Evolutionary conservation across 2,113 vertebrate species (phyloP).

Genomic region (Alaudala cheleensis): DNA sequence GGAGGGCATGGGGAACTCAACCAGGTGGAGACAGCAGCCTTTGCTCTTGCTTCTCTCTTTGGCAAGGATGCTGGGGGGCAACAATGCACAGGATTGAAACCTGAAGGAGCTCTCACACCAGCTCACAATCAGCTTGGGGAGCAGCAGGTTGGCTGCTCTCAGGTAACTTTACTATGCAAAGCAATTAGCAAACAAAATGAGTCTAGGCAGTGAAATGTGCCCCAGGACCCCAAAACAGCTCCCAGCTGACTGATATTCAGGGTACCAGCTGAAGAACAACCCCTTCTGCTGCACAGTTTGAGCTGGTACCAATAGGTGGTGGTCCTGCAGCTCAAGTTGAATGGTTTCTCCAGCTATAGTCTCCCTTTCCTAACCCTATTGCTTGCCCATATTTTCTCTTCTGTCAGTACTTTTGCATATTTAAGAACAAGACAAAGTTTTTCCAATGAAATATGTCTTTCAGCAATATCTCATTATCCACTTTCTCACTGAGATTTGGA

Average conservation of each 20-base stretch:
- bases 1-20: background rate
- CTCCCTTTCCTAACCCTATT: background rate
- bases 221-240: background rate
- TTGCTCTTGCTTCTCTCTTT: background rate
- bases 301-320: background rate
- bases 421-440: background rate
- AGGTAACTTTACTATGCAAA: background rate
- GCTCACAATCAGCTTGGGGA: background rate
- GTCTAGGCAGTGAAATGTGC: background rate
- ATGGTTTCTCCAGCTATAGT: background rate
- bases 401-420: background rate
- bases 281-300: background rate
- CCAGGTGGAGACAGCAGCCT: background rate
- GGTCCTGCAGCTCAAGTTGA: background rate
- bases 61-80: background rate
- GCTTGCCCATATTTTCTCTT: background rate
- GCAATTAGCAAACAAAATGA: background rate
- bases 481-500: background rate
- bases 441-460: background rate
- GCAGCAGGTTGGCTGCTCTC: background rate
- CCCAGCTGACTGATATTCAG: background rate
- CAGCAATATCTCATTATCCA: background rate
- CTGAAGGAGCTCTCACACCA: background rate
- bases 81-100: background rate
- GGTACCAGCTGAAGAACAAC: background rate